Evolutionary conservation across 2,797 vertebrate genomes (phyloP), one percentile per base, ranked within the genome.

Genomic region (Gymnoscopelus braueri): DNA sequence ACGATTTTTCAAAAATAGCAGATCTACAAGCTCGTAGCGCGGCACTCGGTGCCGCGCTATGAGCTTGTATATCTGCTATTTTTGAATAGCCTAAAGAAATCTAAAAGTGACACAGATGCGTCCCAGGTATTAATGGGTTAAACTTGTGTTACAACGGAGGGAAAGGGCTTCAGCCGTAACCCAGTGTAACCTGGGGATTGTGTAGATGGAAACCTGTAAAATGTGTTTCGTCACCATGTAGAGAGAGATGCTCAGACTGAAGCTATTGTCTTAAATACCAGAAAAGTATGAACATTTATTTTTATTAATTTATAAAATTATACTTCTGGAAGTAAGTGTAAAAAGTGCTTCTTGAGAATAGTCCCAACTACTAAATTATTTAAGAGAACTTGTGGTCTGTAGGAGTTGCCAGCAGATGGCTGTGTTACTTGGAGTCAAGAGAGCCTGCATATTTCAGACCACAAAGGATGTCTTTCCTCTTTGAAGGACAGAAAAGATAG

Each of bases 331-430:
- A 77, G 67, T 71, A 76, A 73, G 57, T 52, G 65, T 32, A 71
- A 72, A 72, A 72, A 70, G 74, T 75, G 74, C 78, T 66, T 56
- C 0, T 63, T 73, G 72, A 77, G 54, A 77, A 77, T 75, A 70
- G 72, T 75, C 70, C 70, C 70, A 71, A 53, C 73, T 80, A 56
- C 39, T 83, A 47, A 82, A 86, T 71, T 81, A 83, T 88, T 85
- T 78, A 78, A 75, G 74, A 61, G 24, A 50, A 69, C 72, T 71
- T 80, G 62, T 80, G 73, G 65, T 60, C 3, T 15, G 50, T 50
- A n/a, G 51, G 52, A 58, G 57, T 63, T 62, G 29, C 29, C 57
- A 58, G 60, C 50, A 61, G 65, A 74, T 19, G 49, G 61, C 54
- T 58, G 49, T 11, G 0, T 56, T 61, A 60, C 53, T 68, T 55